These are phyloP conservation scores for Ophioderma brevispina DNA, from an alignment of 35 echinoderm and acorn worm genomes.

Conservation along the genomic window DNA sequence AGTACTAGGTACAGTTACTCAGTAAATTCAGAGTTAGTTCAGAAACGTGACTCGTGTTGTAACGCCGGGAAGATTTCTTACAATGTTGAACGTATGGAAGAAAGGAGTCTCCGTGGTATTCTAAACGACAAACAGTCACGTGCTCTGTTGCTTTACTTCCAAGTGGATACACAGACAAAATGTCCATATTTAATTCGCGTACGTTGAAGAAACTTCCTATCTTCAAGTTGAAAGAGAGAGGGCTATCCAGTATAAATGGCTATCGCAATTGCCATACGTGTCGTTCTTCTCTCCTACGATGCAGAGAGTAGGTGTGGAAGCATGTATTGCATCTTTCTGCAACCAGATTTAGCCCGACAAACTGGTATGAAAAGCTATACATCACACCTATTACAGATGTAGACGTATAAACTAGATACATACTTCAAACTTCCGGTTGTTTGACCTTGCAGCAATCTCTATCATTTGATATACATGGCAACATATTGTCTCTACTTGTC, in stretches of 20 bases:
- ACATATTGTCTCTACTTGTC: too few species aligned
- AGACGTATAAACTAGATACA: background rate
- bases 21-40: background rate
- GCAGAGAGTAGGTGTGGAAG: background rate
- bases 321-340: background rate
- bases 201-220: background rate
- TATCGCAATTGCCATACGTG: background rate
- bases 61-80: background rate
- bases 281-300: background rate
- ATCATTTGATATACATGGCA: too few species aligned
- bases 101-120: background rate
- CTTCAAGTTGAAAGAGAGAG: background rate
- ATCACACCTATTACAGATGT: constrained; percentile 10
- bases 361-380: background rate
- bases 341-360: background rate
- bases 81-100: background rate
- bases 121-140: background rate
- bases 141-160: constrained; percentile 7
- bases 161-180: background rate
- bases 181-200: background rate
- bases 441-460: too few species aligned
- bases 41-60: background rate
- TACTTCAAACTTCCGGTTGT: too few species aligned
- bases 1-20: too few species aligned
- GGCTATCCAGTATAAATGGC: background rate